phyloP scores from a whole-genome alignment of 2,113 vertebrate species.

The Oxyura jamaicensis region DNA sequence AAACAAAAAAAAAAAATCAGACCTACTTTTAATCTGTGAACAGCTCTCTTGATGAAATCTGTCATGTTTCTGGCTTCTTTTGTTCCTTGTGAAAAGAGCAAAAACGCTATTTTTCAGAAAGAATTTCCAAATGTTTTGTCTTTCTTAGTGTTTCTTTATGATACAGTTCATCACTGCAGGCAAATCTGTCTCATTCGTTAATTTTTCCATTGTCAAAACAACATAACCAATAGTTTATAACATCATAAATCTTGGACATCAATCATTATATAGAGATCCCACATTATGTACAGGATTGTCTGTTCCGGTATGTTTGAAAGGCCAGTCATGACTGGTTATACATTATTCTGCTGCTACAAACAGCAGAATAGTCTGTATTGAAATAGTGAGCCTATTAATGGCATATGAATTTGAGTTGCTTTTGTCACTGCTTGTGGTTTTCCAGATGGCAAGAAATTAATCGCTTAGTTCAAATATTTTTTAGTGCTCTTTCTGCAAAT shows the following conservation, averaged over 20 bases:
- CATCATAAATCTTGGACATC: conserved; percentile 72
- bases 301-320: conserved; percentile 79
- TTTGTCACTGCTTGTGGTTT: conserved; percentile 73
- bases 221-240: conserved; percentile 78
- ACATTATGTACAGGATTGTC: conserved; percentile 55
- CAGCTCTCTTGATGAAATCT: conserved; percentile 78
- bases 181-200: conserved; percentile 77
- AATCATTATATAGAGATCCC: conserved; percentile 69
- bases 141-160: conserved; percentile 80
- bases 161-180: conserved; percentile 72
- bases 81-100: conserved; percentile 77
- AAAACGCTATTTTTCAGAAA: conserved; percentile 75
- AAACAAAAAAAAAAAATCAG: conserved; percentile 36
- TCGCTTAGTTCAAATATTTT: conserved; percentile 75
- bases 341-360: conserved; percentile 80
- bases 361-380: conserved; percentile 79
- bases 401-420: conserved; percentile 58
- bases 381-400: conserved; percentile 70
- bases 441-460: conserved; percentile 78
- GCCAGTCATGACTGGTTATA: conserved; percentile 75
- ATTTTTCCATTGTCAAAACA: conserved; percentile 84
- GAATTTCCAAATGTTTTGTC: conserved; percentile 78
- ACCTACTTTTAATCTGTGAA: conserved; percentile 45
- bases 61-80: conserved; percentile 76
- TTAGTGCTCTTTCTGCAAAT: conserved; percentile 32